Percentiles rank a stretch among this genome's conserved stretches.
Evolutionary conservation across 2,888 invertebrate species (phyloP).

Genomic region (Polymixis lichenea): DNA sequence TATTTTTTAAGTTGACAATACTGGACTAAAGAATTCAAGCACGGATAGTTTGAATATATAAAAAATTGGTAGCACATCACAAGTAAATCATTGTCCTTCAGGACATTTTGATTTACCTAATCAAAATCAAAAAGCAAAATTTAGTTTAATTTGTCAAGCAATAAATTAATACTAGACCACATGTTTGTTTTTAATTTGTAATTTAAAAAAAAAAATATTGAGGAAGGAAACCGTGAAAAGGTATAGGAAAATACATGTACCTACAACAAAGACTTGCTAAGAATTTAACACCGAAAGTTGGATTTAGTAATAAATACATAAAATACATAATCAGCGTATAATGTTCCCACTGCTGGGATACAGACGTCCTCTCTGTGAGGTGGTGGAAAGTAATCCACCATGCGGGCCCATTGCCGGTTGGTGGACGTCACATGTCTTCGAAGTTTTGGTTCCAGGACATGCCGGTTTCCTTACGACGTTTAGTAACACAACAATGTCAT

Average conservation of each 20-base stretch:
- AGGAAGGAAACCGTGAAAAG: slow-evolving; percentile 27
- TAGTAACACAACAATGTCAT: background rate
- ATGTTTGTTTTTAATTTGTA: background rate
- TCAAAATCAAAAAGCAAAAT: background rate
- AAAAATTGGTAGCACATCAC: no score
- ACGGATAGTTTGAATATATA: background rate
- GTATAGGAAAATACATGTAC: slow-evolving; percentile 18
- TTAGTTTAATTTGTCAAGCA: background rate
- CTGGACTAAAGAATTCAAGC: background rate
- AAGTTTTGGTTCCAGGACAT: no score
- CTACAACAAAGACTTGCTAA: background rate
- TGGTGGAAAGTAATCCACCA: no score
- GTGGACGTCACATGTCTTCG: no score
- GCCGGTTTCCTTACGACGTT: no score
- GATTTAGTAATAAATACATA: background rate
- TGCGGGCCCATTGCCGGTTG: no score
- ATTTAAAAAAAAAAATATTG: background rate
- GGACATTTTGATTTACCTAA: no score
- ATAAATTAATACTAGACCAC: no score
- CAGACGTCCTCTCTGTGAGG: no score
- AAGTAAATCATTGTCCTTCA: background rate
- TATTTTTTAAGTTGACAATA: slow-evolving; percentile 51
- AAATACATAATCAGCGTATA: no score
- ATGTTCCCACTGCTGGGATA: no score
- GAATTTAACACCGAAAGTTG: background rate